Evolutionary conservation across 2,113 vertebrate genomes (phyloP).

Genomic region (Prolemur simus): DNA sequence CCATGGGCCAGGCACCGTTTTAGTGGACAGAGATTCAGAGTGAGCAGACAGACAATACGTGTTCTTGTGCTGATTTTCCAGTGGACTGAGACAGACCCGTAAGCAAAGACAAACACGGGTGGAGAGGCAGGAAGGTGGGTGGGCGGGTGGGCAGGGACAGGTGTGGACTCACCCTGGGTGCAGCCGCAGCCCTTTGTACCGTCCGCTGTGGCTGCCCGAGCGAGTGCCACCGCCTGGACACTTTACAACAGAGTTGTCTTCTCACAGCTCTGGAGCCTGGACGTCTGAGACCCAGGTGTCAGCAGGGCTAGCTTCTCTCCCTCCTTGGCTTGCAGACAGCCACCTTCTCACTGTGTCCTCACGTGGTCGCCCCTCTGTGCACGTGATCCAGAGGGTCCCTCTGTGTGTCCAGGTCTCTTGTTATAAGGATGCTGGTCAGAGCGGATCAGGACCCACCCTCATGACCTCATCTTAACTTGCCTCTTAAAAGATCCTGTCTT

Average conservation of each 20-base stretch:
- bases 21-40: too few species aligned
- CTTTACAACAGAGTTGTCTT: too few species aligned
- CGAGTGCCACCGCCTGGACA: neutral
- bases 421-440: neutral
- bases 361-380: neutral
- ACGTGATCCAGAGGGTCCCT: neutral
- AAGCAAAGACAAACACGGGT: neutral
- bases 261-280: rapidly evolving
- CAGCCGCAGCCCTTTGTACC: neutral
- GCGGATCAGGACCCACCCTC: neutral
- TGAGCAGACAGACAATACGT: neutral
- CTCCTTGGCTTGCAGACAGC: neutral
- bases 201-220: neutral
- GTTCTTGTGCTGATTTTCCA: neutral
- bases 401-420: neutral
- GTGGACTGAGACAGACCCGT: neutral
- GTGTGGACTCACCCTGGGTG: neutral
- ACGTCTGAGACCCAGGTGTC: neutral
- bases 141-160: neutral
- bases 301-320: neutral
- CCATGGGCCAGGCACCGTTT: neutral
- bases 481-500: neutral
- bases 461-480: neutral
- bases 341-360: neutral
- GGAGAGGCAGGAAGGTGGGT: neutral